A percentile compares a stretch with the other conserved stretches of the same genome.
These are phyloP conservation scores for Holotrichia oblita DNA, from an alignment of 1,140 invertebrate species.

Conservation along the genomic window DNA sequence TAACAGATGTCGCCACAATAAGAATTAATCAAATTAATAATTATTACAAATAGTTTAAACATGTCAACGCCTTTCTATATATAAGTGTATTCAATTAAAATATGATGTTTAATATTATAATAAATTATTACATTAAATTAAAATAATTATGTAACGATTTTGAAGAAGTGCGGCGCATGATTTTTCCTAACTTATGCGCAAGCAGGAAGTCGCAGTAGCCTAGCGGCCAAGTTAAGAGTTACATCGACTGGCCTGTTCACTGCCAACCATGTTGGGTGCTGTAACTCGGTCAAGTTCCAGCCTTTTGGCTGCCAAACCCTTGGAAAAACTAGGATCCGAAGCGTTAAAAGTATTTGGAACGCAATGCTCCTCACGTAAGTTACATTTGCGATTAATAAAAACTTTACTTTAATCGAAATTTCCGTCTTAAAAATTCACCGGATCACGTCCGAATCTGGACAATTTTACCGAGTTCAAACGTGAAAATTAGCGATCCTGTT, in stretches of 20 bases:
- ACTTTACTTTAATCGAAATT: background rate
- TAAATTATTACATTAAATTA: background rate
- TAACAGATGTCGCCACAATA: no score
- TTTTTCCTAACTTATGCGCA: background rate
- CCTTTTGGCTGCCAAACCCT: slow-evolving; percentile 60
- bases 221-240: slow-evolving; percentile 31
- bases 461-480: background rate
- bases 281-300: slow-evolving; percentile 57
- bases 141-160: slow-evolving; percentile 39
- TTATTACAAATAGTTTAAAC: no score
- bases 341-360: slow-evolving; percentile 51
- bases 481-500: no score
- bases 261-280: slow-evolving; percentile 60
- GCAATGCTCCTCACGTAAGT: slow-evolving; percentile 30
- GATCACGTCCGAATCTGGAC: background rate
- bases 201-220: slow-evolving; percentile 29
- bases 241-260: slow-evolving; percentile 15
- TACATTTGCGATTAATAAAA: background rate
- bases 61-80: no score
- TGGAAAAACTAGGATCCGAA: slow-evolving; percentile 59
- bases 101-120: background rate
- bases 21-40: no score
- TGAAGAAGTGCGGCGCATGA: slow-evolving; percentile 15
- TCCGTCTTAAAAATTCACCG: background rate
- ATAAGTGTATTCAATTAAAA: no score